Percentiles rank a stretch among this genome's conserved stretches.
Evolutionary conservation across 1,140 invertebrate genomes (phyloP).

Genomic region (Trichogramma pretiosum): DNA sequence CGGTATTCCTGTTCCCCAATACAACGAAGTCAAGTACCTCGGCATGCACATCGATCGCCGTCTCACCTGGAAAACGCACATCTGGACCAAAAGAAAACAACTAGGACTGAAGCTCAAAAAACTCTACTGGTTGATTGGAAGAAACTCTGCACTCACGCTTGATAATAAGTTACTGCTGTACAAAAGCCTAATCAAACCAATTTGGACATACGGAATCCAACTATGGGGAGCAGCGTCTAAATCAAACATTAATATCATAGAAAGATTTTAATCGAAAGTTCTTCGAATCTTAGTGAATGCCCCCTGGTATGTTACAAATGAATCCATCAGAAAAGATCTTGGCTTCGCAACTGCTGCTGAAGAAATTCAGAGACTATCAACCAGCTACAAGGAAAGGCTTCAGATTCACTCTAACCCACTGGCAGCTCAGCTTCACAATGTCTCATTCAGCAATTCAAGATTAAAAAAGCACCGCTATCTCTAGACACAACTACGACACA

Average conservation of each 20-base stretch:
- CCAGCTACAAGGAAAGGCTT: conserved; percentile 19
- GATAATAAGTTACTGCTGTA: conserved; percentile 31
- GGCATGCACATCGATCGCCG: background rate
- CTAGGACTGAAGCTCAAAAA: conserved; percentile 7
- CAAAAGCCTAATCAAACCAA: conserved; percentile 26
- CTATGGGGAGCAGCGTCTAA: too few relatives aligned
- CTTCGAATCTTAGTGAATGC: conserved; percentile 19
- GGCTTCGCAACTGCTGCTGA: too few relatives aligned
- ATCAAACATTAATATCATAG: too few relatives aligned
- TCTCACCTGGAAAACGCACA: too few relatives aligned
- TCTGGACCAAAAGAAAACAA: conserved; percentile 14
- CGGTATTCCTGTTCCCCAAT: background rate
- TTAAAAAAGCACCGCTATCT: too few relatives aligned
- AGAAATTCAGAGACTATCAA: too few relatives aligned
- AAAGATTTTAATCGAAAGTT: conserved; percentile 15
- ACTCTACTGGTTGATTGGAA: conserved; percentile 24
- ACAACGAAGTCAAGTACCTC: background rate
- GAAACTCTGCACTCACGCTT: conserved; percentile 19
- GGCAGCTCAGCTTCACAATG: too few relatives aligned
- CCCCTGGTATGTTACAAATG: conserved; percentile 19
- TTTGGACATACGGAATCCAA: too few relatives aligned
- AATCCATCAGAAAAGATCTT: conserved; percentile 11
- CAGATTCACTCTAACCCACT: too few relatives aligned
- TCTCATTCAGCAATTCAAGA: too few relatives aligned
- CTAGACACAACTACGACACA: too few relatives aligned